These are phyloP conservation scores for Pampus argenteus DNA, from an alignment of 2,797 vertebrate genomes.

Conservation along the genomic window DNA sequence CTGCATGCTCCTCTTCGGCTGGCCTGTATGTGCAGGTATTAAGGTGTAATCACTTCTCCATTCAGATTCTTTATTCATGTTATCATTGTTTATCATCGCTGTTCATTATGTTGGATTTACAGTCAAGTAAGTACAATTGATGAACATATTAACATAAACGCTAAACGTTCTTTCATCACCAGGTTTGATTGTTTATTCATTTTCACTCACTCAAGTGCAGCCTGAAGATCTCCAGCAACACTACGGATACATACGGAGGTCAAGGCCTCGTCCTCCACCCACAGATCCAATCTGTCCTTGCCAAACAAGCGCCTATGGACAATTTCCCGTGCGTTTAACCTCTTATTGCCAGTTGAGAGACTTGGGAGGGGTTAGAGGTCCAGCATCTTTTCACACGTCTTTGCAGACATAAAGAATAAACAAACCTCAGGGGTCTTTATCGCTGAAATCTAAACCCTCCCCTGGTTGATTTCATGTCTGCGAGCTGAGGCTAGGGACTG, in stretches of 20 bases:
- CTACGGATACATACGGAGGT: constrained; percentile 47
- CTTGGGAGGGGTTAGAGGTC: constrained; percentile 66
- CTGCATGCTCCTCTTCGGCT: constrained; percentile 18
- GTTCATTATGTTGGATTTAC: constrained; percentile 16
- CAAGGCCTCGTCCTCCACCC: constrained; percentile 59
- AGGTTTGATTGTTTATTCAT: constrained; percentile 50
- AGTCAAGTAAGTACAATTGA: not conserved
- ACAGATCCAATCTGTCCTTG: constrained; percentile 68
- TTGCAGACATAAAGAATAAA: constrained; percentile 79
- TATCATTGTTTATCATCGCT: not conserved
- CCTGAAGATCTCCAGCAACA: constrained; percentile 38
- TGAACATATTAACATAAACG: too few relatives aligned
- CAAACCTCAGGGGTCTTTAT: constrained; percentile 80
- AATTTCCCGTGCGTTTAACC: constrained; percentile 70
- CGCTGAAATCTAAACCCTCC: constrained; percentile 84
- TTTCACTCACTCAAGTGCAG: constrained; percentile 35
- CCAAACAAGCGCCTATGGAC: constrained; percentile 68
- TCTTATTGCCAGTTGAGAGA: constrained; percentile 63
- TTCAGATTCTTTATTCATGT: constrained; percentile 21
- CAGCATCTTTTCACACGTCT: constrained; percentile 82
- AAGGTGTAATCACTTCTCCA: constrained; percentile 35
- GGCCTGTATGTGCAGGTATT: constrained; percentile 53
- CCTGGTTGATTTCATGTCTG: constrained; percentile 77
- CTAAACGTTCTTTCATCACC: constrained; percentile 5
- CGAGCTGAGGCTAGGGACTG: constrained; percentile 51